Evolutionary conservation across 2,113 vertebrate genomes (phyloP), one percentile per base, ranked within the genome.

Genomic region (Synodontis membranacea): DNA sequence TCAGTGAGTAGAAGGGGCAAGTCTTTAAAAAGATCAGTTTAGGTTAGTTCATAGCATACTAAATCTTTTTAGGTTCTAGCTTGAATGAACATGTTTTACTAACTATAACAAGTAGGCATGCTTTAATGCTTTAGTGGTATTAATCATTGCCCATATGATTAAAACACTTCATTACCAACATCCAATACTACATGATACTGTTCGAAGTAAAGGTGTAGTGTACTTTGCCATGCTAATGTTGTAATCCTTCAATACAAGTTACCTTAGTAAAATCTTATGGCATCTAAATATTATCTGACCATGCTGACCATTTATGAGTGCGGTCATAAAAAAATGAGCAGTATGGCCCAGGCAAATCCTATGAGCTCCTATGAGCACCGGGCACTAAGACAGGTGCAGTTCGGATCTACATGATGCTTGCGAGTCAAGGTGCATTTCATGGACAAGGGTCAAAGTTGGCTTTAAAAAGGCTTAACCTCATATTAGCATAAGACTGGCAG

Each of bases 1-100:
- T 97, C 95, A 0, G 91, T 92, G 88, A 94, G 95, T 44, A 95
- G 92, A 86, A 93, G 12, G 5, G 93, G 94, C 14, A 17, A 70
- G 34, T 95, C 96, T 98, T 66, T 78, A 58, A 85, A 78, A 80
- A 81, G 21, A 81, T 28, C 64, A 72, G 11, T 46, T 74, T 28
- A 44, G 31, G 79, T 86, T 58, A 82, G 83, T 60, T 74, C 7
- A n/a, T 14, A 74, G 39, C 12, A 28, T 44, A 44, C 10, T 46
- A 11, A 75, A 75, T 75, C 39, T 52, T 8, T 42, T 6, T 44
- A 15, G 39, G 12, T 31, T 76, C 44, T n/a, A 48, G 15, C 0
- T 28, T 44, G 5, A 44, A 74, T 42, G 23, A 74, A 39, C 34
- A 80, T n/a, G 19, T 58, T 39, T 72, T 72, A 72, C 68, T 28